A percentile compares a stretch with the other conserved stretches of the same genome.
phyloP scores from a whole-genome alignment of 2,888 invertebrate genomes.

The Philereme transversata region DNA sequence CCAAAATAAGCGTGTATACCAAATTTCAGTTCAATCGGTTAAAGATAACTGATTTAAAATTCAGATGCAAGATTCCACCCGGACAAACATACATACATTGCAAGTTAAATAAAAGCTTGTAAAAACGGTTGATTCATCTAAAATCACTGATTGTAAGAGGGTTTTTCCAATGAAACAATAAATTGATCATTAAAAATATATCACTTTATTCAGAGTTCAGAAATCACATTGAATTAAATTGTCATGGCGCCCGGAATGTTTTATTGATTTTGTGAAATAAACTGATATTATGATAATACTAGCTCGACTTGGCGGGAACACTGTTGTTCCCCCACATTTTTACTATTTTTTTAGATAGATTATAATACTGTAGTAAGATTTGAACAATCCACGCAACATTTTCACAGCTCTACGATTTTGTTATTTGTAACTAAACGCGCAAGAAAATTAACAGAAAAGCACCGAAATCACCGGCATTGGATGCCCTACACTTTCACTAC shows the following conservation, averaged over 20 bases:
- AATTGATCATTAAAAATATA: slow-evolving; percentile 65
- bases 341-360: slow-evolving; percentile 3
- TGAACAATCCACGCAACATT: background rate
- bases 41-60: too few species aligned
- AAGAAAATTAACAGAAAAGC: slow-evolving; percentile 9
- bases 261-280: background rate
- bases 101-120: too few species aligned
- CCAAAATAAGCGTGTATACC: too few species aligned
- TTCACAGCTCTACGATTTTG: slow-evolving; percentile 10
- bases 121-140: too few species aligned
- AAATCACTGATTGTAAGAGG: too few species aligned
- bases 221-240: slow-evolving; percentile 48
- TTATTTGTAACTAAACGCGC: slow-evolving; percentile 8
- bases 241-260: slow-evolving; percentile 32
- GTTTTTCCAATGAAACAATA: slow-evolving; percentile 28
- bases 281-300: slow-evolving; percentile 25
- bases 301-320: background rate
- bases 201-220: slow-evolving; percentile 69
- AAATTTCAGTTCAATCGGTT: too few species aligned
- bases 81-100: too few species aligned
- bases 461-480: slow-evolving; percentile 21
- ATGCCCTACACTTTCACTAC: slow-evolving; percentile 18
- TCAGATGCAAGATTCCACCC: too few species aligned
- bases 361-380: background rate
- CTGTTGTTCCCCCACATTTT: background rate